Conservation (phyloP, 2,113 vertebrate genomes). For the Oreochromis tanganicae region DNA sequence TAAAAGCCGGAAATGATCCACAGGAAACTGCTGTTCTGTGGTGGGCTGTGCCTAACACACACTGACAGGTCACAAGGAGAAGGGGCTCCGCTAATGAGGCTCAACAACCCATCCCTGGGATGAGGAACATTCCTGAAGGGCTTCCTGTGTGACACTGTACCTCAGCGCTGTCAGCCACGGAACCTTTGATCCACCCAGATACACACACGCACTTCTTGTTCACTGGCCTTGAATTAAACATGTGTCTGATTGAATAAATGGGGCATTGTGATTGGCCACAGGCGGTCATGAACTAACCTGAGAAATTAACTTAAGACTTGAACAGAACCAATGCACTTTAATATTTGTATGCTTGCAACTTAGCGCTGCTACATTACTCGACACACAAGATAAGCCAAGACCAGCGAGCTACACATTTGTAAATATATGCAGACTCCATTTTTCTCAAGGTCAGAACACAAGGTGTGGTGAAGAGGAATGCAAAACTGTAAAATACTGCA, state of each 20-base stretch:
- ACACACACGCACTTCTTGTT: slow-evolving; percentile 35
- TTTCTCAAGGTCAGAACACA: neutral
- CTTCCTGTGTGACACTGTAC: slow-evolving; percentile 65
- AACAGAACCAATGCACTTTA: neutral
- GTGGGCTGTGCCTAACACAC: slow-evolving; percentile 77
- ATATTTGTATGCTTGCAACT: neutral
- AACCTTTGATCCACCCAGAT: slow-evolving; percentile 57
- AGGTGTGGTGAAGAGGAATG: neutral
- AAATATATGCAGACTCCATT: neutral
- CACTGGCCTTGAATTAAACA: slow-evolving; percentile 50
- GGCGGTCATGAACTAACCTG: slow-evolving; percentile 29
- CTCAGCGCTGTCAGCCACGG: slow-evolving; percentile 48
- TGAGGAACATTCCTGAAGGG: slow-evolving; percentile 65
- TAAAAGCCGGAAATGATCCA: slow-evolving; percentile 69
- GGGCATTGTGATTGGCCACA: slow-evolving; percentile 39
- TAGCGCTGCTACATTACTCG: neutral
- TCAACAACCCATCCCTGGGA: slow-evolving; percentile 69
- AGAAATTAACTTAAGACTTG: slow-evolving; percentile 19
- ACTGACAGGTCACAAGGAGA: slow-evolving; percentile 79
- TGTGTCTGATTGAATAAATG: slow-evolving; percentile 40
- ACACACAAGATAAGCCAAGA: neutral
- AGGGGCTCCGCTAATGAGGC: slow-evolving; percentile 80
- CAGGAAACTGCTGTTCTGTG: slow-evolving; percentile 78
- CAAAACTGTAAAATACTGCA: neutral
- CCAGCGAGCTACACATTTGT: neutral